Evolutionary conservation across 2,797 vertebrate species (phyloP), one percentile per base, ranked within the genome.

Genomic region (Pterois miles): DNA sequence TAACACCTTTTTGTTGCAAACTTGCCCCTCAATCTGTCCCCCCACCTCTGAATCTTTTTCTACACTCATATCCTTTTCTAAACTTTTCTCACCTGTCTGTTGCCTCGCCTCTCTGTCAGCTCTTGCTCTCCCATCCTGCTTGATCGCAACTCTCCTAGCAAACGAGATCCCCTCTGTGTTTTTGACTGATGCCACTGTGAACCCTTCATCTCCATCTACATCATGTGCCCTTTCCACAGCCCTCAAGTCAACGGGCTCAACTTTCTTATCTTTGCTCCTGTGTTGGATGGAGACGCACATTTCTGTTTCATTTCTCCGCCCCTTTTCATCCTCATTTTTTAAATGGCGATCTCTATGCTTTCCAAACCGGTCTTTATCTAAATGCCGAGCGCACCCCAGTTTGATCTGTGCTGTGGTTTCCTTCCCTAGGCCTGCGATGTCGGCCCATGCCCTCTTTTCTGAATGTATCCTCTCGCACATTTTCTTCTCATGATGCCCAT

Each of bases 161-260:
- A 95, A 95, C 0, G 86, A 86, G 62, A 94, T 85, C 5, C 88
- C 92, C 46, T 95, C 94, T 2, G 78, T 90, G 75, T 88, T 94
- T 89, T 88, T 92, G 31, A 93, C 79, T 0, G 90, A 92, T 0
- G 91, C 93, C 53, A 90, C 74, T 0, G 88, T 94, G 81, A 95
- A 96, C 0, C 92, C 93, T 29, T 87, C 59, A 0, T 92, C 92
- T 83, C 84, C 81, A 0, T 88, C 81, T 29, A 20, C 65, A 20
- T 83, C 87, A 0, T 16, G 5, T 1, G 63, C 43, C 70, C 79
- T 88, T 65, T 91, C 89, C 3, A 12, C 58, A 2, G 65, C 69
- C 38, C 63, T 79, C 31, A 48, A 65, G 27, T 91, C 86, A 25
- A 81, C 43, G 1, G 58, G 64, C 43, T 84, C 87, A 0, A 52